Evolutionary conservation across 2,888 invertebrate genomes (phyloP).

Genomic region (Congeria kusceri): DNA sequence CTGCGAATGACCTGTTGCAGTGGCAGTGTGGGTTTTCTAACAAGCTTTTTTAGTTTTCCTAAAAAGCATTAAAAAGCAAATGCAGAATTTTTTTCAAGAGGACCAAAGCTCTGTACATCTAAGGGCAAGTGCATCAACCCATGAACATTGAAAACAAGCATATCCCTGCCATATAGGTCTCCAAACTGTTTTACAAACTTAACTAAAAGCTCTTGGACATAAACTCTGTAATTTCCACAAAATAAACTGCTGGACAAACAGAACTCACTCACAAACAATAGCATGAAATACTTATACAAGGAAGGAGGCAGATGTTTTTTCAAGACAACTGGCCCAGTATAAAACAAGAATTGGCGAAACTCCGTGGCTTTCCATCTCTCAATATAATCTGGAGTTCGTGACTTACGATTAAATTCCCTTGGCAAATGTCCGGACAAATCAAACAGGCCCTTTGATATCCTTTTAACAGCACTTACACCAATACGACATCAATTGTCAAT

Average conservation of each 20-base stretch:
- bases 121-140: constrained; percentile 76
- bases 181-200: constrained; percentile 71
- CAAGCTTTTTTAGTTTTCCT: constrained; percentile 57
- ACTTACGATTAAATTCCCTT: constrained; percentile 72
- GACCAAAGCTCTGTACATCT: constrained; percentile 68
- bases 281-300: constrained; percentile 41
- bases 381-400: constrained; percentile 65
- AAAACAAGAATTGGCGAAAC: constrained; percentile 71
- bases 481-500: constrained; percentile 29
- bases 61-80: constrained; percentile 83
- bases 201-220: constrained; percentile 62
- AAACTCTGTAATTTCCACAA: constrained; percentile 57
- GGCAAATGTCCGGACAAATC: constrained; percentile 29
- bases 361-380: constrained; percentile 77
- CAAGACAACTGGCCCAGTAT: too few relatives aligned
- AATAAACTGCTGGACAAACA: constrained; percentile 65
- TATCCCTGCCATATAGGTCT: constrained; percentile 78
- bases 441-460: neutral
- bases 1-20: constrained; percentile 50
- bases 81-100: constrained; percentile 76
- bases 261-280: constrained; percentile 59
- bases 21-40: constrained; percentile 43
- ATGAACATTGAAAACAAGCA: constrained; percentile 82
- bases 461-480: constrained; percentile 3
- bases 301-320: constrained; percentile 53